Evolutionary conservation across 2,113 vertebrate genomes (phyloP), one percentile per base, ranked within the genome.

Genomic region (Equus quagga): DNA sequence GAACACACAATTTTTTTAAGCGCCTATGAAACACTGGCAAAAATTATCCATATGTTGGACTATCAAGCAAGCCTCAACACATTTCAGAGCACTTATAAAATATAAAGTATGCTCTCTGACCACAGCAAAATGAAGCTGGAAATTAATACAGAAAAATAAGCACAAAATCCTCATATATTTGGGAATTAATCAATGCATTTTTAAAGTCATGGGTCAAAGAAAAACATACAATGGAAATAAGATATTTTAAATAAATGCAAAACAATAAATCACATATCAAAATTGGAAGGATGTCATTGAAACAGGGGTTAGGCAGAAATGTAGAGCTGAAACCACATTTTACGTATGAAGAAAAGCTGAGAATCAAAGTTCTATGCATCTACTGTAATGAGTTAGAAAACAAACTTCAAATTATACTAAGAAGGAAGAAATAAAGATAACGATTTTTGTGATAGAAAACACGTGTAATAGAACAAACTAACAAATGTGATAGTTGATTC

Each of bases 301-400:
- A 91, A 73, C 3, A 73, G 9, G 7, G 10, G 23, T 73, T 31
- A 73, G 67, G 49, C 41, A 72, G 19, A 85, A 69, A 69, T 11
- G 36, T 31, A 46, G 28, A 65, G 36, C 21, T 91, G 23, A 94
- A 80, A 90, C 58, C 6, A 17, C 7, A 19, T 46, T 86, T 65
- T 65, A 75, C 26, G n/a, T n/a, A 86, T n/a, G 4, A 75, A 87
- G 24, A 73, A 92, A 92, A 26, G 3, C 33, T 81, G 12, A 81
- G 44, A 91, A 72, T 86, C 10, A 81, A 46, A 94, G 73, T 64
- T 94, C 36, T 69, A 28, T 51, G 36, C 8, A 60, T n/a, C 41
- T 2, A 31, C 44, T 94, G 80, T 58, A 83, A 21, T 86, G 81
- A 94, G 65, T 86, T 80, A 86, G 28, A 36, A 81, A 81, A 94